A percentile compares a stretch with the other conserved stretches of the same genome.
phyloP scores from a whole-genome alignment of 2,888 invertebrate genomes.

The Bhutanitis thaidina region DNA sequence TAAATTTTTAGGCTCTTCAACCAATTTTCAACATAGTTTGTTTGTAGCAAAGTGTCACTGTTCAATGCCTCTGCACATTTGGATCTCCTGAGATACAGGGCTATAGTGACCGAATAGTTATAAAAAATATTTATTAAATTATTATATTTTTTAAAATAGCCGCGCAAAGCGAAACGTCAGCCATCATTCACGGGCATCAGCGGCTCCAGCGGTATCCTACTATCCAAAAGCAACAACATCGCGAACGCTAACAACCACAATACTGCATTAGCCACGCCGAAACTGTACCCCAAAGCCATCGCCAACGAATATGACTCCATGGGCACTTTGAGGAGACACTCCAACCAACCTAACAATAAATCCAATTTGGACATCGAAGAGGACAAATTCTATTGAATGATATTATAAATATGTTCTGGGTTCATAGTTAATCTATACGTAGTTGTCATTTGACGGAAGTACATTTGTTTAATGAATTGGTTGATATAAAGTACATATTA shows the following conservation, averaged over 20 bases:
- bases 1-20: too few species aligned
- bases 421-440: too few species aligned
- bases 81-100: too few species aligned
- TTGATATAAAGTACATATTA: too few species aligned
- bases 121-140: too few species aligned
- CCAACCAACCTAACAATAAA: constrained; percentile 84
- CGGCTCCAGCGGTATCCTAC: constrained; percentile 71
- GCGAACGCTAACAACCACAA: constrained; percentile 82
- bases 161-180: constrained; percentile 82
- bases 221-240: constrained; percentile 80
- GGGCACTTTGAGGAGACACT: constrained; percentile 87
- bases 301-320: constrained; percentile 88
- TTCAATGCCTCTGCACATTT: too few species aligned
- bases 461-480: too few species aligned
- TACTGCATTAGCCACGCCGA: constrained; percentile 80
- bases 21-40: too few species aligned
- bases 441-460: too few species aligned
- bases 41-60: too few species aligned
- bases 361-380: constrained; percentile 82
- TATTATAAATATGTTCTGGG: background rate
- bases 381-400: constrained; percentile 81
- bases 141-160: constrained; percentile 36
- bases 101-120: too few species aligned
- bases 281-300: constrained; percentile 84
- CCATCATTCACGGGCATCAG: constrained; percentile 84